Evolutionary conservation across 2,888 invertebrate genomes (phyloP), one percentile per base, ranked within the genome.

Genomic region (Drosophila borborema): DNA sequence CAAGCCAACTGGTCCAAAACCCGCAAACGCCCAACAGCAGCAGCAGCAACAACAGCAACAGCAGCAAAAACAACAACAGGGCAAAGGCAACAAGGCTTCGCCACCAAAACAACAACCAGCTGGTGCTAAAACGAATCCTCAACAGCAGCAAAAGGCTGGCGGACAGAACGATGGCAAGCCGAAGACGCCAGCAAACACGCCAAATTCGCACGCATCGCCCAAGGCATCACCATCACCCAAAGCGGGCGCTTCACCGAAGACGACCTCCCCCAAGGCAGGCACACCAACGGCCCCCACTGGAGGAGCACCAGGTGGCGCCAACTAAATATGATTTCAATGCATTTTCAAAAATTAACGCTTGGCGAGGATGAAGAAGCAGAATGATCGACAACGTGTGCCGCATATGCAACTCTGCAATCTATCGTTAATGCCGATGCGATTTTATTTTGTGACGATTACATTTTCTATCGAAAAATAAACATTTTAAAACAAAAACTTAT

Each of bases 151-250:
- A 31, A 48, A 69, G 54, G 40, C 49, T 18, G 48, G 49, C 6
- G 64, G 64, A 10, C 48, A 69, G n/a, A 63, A 64, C 14, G 70
- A 72, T 48, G 64, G 62, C 2, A 82, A 85, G 45, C 72, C 67
- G 2, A 76, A 72, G 56, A 80, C 80, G 31, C 74, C 89, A 9
- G 93, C 94, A 28, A 73, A 77, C 45, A 72, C 77, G 4, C 74
- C 74, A 7, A 78, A 72, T 31, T 62, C 74, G 23, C 72, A 78
- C 53, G 31, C 73, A 7, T 72, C 85, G 0, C 65, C 78, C 9
- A 95, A 91, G 91, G 94, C 93, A 48, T 93, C 94, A 69, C 64
- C 82, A 20, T 64, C 82, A 14, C 96, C 96, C 84, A 84, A 81
- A 54, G 64, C 77, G 6, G 61, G 68, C 9, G 77, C 66, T 31